Percentiles rank a stretch among this genome's conserved stretches.
These are phyloP conservation scores for Eunapius fragilis DNA, from an alignment of 37 sponge, comb jelly and placozoan species.

Conservation along the genomic window DNA sequence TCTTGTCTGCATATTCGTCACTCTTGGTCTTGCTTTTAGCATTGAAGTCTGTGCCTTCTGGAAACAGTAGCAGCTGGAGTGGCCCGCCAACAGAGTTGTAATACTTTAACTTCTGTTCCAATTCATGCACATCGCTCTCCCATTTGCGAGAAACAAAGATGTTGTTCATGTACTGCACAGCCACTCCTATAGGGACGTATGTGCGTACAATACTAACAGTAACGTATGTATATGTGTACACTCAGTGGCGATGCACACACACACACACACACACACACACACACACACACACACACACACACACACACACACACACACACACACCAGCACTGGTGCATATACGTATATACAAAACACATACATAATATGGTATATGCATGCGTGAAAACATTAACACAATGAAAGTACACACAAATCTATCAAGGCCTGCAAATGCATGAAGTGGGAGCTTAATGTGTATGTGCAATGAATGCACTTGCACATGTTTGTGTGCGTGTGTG, in stretches of 20 bases:
- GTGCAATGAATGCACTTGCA: too few relatives aligned
- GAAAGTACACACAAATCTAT: too few relatives aligned
- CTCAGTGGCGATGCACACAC: background rate
- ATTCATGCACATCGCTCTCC: slow-evolving; percentile 66
- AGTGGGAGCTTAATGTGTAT: too few relatives aligned
- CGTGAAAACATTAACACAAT: too few relatives aligned
- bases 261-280: too few relatives aligned
- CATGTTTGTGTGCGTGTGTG: too few relatives aligned
- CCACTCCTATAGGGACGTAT: slow-evolving; percentile 58
- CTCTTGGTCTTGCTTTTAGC: slow-evolving; percentile 45
- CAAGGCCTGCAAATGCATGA: too few relatives aligned
- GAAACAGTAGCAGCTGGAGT: slow-evolving; percentile 79
- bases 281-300: background rate
- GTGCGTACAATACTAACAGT: too few relatives aligned
- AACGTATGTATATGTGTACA: too few relatives aligned
- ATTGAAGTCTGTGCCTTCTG: slow-evolving; percentile 80
- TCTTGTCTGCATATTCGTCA: slow-evolving; percentile 67
- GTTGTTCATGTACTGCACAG: slow-evolving; percentile 43
- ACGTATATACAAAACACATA: too few relatives aligned
- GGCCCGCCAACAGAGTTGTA: slow-evolving; percentile 59
- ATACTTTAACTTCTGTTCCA: slow-evolving; percentile 63
- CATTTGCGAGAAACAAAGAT: slow-evolving; percentile 74
- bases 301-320: slow-evolving; percentile 10
- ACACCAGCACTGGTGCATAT: background rate
- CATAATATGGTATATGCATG: too few relatives aligned